These are phyloP conservation scores for Psophia crepitans DNA, from an alignment of 2,113 vertebrate species.

Conservation along the genomic window DNA sequence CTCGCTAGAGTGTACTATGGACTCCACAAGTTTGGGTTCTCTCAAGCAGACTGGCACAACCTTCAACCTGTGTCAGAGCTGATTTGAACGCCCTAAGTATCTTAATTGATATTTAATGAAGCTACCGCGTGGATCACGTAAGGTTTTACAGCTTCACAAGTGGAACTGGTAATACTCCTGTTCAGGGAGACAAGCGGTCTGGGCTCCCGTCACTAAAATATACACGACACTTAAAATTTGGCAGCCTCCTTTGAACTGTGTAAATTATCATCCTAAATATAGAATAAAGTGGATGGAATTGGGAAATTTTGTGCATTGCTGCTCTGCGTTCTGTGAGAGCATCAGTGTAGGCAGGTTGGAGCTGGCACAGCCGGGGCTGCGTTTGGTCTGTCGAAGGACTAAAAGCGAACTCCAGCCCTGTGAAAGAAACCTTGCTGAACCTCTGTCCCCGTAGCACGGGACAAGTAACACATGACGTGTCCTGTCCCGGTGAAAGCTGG, in stretches of 20 bases:
- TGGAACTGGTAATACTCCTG: background rate
- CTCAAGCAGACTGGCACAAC: background rate
- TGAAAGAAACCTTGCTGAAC: background rate
- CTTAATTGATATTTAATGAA: background rate
- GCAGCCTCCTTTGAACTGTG: background rate
- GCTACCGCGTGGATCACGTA: rapidly evolving
- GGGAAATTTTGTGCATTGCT: background rate
- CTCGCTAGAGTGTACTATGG: background rate
- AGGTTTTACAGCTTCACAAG: background rate
- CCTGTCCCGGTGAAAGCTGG: background rate
- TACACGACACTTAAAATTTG: background rate
- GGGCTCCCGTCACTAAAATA: background rate
- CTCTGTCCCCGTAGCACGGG: background rate
- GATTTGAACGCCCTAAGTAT: background rate
- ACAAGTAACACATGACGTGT: background rate
- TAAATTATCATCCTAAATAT: background rate
- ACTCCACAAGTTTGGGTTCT: background rate
- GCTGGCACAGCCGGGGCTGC: background rate
- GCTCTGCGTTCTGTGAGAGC: background rate
- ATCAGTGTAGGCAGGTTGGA: background rate
- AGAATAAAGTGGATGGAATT: background rate
- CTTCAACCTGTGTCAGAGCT: background rate
- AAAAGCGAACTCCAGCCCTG: background rate
- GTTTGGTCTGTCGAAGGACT: background rate
- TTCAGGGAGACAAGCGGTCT: background rate